Conservation (phyloP, 2,113 vertebrate species). For the Pterocles burchelli region DNA sequence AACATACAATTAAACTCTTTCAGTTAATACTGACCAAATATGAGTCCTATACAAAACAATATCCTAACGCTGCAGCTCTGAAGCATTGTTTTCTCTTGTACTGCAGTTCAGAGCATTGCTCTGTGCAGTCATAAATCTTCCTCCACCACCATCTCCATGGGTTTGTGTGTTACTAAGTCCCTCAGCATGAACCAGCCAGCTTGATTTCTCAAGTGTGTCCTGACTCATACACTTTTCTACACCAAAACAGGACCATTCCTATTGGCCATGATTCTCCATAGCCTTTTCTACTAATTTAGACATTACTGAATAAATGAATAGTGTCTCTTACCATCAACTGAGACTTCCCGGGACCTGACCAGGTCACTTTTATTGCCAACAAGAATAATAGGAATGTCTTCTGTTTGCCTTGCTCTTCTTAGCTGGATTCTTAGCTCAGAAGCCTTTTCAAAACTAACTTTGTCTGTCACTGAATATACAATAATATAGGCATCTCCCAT, state of each 20-base stretch:
- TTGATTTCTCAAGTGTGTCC: neutral
- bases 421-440: slow-evolving; percentile 96
- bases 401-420: slow-evolving; percentile 90
- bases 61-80: neutral
- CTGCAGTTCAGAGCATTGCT: neutral
- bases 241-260: neutral
- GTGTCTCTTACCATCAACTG: slow-evolving; percentile 88
- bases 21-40: neutral
- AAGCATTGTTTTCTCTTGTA: neutral
- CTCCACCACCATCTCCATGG: neutral
- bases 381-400: slow-evolving; percentile 97
- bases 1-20: neutral
- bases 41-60: neutral
- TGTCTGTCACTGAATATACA: slow-evolving; percentile 97
- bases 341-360: slow-evolving; percentile 95
- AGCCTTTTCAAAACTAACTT: slow-evolving; percentile 96
- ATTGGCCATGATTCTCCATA: neutral
- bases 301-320: neutral
- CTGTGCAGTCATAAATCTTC: neutral
- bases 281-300: neutral
- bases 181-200: neutral
- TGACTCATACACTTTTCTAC: neutral
- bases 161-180: neutral
- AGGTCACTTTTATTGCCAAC: slow-evolving; percentile 98
- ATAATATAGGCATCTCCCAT: slow-evolving; percentile 99